Evolutionary conservation across 2,888 invertebrate species (phyloP).

Genomic region (Rhimphoctona megacephalus): DNA sequence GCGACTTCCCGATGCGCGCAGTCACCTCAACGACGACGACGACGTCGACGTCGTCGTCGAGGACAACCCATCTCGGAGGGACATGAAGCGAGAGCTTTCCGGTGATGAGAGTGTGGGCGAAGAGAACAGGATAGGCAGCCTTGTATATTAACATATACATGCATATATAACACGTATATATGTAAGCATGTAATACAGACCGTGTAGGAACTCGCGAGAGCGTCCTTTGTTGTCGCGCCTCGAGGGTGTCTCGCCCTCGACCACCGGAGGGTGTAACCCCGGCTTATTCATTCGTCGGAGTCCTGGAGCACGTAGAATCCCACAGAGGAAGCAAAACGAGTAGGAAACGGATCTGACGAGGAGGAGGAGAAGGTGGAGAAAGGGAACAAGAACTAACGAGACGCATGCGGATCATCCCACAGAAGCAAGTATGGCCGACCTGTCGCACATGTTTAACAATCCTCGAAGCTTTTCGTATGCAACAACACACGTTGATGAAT

Average conservation of each 20-base stretch:
- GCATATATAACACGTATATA: constrained; percentile 25
- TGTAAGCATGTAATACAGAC: constrained; percentile 36
- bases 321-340: constrained; percentile 79
- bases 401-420: constrained; percentile 67
- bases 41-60: constrained; percentile 57
- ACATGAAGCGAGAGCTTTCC: constrained; percentile 65
- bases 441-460: constrained; percentile 45
- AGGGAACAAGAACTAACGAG: constrained; percentile 45
- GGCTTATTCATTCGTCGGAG: constrained; percentile 81
- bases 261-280: constrained; percentile 81
- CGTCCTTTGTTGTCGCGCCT: constrained; percentile 71
- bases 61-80: constrained; percentile 56
- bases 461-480: constrained; percentile 5
- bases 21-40: constrained; percentile 69
- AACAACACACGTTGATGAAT: constrained; percentile 42
- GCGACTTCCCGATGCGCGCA: constrained; percentile 67
- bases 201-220: constrained; percentile 70
- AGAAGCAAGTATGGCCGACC: constrained; percentile 53
- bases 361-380: constrained; percentile 54
- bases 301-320: constrained; percentile 47
- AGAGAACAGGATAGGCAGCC: constrained; percentile 67
- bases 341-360: constrained; percentile 79
- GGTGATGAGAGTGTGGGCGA: constrained; percentile 68
- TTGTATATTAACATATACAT: constrained; percentile 59
- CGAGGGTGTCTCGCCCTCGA: constrained; percentile 80